Evolutionary conservation across 2,888 invertebrate genomes (phyloP), one percentile per base, ranked within the genome.

Genomic region (Cataglyphis altisquamis): DNA sequence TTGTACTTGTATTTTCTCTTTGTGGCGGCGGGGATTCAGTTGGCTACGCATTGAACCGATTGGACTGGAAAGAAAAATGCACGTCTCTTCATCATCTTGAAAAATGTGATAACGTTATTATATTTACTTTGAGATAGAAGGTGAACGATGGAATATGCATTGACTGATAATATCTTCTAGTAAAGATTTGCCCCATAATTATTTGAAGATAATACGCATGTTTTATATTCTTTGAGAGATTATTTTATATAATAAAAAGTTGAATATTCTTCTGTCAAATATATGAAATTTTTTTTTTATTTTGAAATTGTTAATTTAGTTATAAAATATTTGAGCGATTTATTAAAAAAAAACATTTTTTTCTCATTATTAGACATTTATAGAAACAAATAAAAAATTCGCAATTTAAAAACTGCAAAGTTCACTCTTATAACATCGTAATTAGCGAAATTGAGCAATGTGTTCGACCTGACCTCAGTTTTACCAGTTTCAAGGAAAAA

Each of bases 1-100:
- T 67, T 41, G 57, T 57, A 78, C 77, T 68, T 78, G 70, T 41
- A 45, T 78, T 70, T 78, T 68, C 78, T 32, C 70, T 78, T 68
- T 78, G 70, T 60, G 41, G 1, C 15, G 41, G 8, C 68, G 25
- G n/a, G 21, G 60, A 70, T 39, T 64, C 41, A 64, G 41, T 60
- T 29, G 57, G 57, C 70, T 68, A 29, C 55, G 41, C 70, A 68
- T 68, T 10, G 41, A 41, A 55, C 21, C 70, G 57, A 78, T 78
- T 60, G 41, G 45, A 29, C 70, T n/a, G 21, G 36, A 18, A 60
- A 68, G 57, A 68, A 70, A 57, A 41, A 29, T 41, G 67, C 78
- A 21, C 21, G 10, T 68, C 70, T 57, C 29, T 15, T 41, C 39
- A 29, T 70, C 41, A 21, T 21, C 39, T 41, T 21, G 21, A 41